Conservation (phyloP, 2,113 vertebrate genomes). For the Vicugna pacos region DNA sequence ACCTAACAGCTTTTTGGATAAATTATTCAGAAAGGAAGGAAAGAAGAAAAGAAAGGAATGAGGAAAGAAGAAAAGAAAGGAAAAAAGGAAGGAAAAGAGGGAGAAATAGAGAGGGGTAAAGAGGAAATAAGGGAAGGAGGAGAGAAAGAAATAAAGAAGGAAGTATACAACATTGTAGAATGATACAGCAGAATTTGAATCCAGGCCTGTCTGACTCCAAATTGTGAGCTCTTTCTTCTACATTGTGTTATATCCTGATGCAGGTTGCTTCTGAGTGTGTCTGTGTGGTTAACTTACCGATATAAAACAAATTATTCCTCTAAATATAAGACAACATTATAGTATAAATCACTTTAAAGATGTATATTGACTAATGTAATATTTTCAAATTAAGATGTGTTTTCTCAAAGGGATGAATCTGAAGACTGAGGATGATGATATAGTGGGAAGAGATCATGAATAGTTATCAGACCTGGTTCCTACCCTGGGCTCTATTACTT, state of each 20-base stretch:
- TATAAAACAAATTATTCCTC: not conserved
- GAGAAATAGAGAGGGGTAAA: not conserved
- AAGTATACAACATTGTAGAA: not conserved
- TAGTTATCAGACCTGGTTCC: not conserved
- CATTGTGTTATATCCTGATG: fast-evolving
- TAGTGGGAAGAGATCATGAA: not conserved
- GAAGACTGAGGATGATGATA: not conserved
- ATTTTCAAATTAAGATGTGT: not conserved
- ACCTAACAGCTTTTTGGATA: not conserved
- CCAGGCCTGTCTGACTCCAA: not conserved
- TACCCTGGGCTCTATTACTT: not conserved
- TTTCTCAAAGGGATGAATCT: not conserved
- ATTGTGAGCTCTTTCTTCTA: not conserved
- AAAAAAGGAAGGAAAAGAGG: not conserved
- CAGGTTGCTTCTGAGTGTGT: not conserved
- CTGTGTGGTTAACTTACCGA: not conserved
- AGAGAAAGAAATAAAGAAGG: not conserved
- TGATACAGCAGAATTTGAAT: not conserved
- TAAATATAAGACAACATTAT: not conserved
- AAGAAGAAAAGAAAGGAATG: not conserved
- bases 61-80: not conserved
- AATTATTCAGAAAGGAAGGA: not conserved
- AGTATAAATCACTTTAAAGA: not conserved
- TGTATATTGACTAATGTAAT: not conserved
- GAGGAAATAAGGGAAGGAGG: not conserved